Evolutionary conservation across 2,888 invertebrate genomes (phyloP).

Genomic region (Phalera bucephala): DNA sequence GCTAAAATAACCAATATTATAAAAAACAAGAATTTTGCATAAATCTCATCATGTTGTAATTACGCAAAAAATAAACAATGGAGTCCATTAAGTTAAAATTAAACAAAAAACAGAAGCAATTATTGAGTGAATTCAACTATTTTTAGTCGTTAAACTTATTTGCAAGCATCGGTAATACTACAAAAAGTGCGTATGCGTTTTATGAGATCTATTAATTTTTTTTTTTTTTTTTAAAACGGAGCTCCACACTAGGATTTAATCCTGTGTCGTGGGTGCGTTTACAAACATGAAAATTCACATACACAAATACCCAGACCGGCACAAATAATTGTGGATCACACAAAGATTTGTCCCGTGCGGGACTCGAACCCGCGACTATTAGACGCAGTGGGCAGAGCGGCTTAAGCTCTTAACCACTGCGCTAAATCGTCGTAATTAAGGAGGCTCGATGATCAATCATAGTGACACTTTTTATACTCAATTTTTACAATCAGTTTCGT

Average conservation of each 20-base stretch:
- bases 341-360: too few relatives aligned
- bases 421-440: too few relatives aligned
- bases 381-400: too few relatives aligned
- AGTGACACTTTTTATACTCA: constrained; percentile 27
- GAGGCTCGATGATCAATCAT: constrained; percentile 42
- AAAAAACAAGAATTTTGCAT: constrained; percentile 40
- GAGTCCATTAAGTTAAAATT: constrained; percentile 38
- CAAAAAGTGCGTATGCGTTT: constrained; percentile 28
- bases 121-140: constrained; percentile 47
- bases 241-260: too few relatives aligned
- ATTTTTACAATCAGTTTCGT: background rate
- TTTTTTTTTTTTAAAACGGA: too few relatives aligned
- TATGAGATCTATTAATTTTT: too few relatives aligned
- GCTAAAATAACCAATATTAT: constrained; percentile 24
- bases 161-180: constrained; percentile 31
- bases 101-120: constrained; percentile 45
- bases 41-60: constrained; percentile 45
- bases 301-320: too few relatives aligned
- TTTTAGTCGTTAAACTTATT: constrained; percentile 46
- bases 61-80: constrained; percentile 51
- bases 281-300: too few relatives aligned
- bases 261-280: too few relatives aligned
- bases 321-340: too few relatives aligned
- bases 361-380: too few relatives aligned
- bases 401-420: too few relatives aligned